Evolutionary conservation across 2,113 vertebrate species (phyloP).

Genomic region (Apteryx mantelli): DNA sequence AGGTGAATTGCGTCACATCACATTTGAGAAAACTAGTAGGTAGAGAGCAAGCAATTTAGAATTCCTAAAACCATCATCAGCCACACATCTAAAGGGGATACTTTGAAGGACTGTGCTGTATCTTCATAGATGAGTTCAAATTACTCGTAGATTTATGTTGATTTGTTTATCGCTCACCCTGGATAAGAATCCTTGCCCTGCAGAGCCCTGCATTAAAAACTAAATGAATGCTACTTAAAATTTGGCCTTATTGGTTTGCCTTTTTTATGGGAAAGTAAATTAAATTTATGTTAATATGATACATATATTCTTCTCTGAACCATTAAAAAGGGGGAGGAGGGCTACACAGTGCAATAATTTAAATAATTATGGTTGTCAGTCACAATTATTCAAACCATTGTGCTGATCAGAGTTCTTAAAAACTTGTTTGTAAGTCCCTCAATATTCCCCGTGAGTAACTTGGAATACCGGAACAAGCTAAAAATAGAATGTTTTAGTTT

Average conservation of each 20-base stretch:
- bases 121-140: not conserved
- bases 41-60: not conserved
- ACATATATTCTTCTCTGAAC: conserved; percentile 13
- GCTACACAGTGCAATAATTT: conserved; percentile 12
- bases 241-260: conserved; percentile 52
- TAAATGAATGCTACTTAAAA: conserved; percentile 33
- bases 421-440: not conserved
- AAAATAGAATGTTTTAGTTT: not conserved
- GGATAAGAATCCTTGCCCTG: not conserved
- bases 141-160: not conserved
- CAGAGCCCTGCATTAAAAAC: not conserved
- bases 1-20: not conserved
- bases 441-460: not conserved
- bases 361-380: conserved; percentile 35
- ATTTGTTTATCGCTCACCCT: conserved; percentile 16
- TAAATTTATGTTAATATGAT: conserved; percentile 48
- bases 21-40: not conserved
- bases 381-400: not conserved
- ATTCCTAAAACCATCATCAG: not conserved
- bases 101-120: not conserved
- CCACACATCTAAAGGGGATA: not conserved
- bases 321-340: conserved; percentile 1
- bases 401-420: not conserved
- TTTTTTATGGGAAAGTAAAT: conserved; percentile 44
- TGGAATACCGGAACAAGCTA: not conserved